These are phyloP conservation scores for Lycaena phlaeas DNA, from an alignment of 2,888 invertebrate species.

Conservation along the genomic window DNA sequence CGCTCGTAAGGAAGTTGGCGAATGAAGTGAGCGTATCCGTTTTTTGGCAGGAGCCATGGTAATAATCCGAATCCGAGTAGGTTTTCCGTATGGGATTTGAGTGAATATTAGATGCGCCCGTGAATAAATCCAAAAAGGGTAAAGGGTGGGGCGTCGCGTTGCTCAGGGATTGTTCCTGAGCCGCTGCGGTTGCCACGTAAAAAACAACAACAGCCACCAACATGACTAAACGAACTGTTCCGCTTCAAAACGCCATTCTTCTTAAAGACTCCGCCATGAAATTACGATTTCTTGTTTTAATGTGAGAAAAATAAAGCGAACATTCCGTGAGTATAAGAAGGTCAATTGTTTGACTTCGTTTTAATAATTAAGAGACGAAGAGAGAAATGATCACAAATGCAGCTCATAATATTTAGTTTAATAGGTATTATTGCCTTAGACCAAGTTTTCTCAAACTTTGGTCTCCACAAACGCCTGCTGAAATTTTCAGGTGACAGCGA, in stretches of 20 bases:
- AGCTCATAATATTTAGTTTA: too few species aligned
- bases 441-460: too few species aligned
- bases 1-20: constrained; percentile 54
- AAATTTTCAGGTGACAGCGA: too few species aligned
- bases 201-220: constrained; percentile 43
- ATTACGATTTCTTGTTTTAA: constrained; percentile 51
- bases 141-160: constrained; percentile 36
- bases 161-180: constrained; percentile 50
- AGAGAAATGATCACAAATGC: too few species aligned
- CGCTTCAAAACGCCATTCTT: constrained; percentile 38
- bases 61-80: constrained; percentile 38
- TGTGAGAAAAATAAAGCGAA: constrained; percentile 41
- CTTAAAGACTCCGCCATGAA: constrained; percentile 64
- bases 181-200: constrained; percentile 36
- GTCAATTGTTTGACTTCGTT: too few species aligned
- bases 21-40: constrained; percentile 49
- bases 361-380: too few species aligned
- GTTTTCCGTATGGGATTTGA: constrained; percentile 48
- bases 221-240: constrained; percentile 60
- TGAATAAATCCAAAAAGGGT: constrained; percentile 54
- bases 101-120: constrained; percentile 49
- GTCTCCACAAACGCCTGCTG: too few species aligned
- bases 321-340: too few species aligned
- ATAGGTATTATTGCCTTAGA: too few species aligned
- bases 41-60: constrained; percentile 48